These are phyloP conservation scores for Diarsia dahlii DNA, from an alignment of 2,888 invertebrate species.

Conservation along the genomic window DNA sequence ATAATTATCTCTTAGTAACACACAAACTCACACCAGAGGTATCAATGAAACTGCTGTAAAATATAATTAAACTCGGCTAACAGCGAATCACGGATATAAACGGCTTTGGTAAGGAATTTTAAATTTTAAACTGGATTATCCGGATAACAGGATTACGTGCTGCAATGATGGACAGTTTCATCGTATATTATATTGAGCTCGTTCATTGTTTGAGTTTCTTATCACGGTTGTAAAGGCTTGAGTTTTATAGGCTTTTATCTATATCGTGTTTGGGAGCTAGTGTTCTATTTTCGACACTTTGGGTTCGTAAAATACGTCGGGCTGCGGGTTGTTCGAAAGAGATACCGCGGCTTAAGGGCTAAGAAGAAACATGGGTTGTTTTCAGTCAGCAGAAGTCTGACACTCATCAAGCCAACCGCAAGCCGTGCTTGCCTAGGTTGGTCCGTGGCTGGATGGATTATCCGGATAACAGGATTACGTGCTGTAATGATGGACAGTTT, in stretches of 20 bases:
- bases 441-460: constrained; percentile 64
- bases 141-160: constrained; percentile 66
- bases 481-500: constrained; percentile 61
- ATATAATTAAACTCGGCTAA: constrained; percentile 65
- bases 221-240: constrained; percentile 16
- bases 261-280: no score
- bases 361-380: no score
- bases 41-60: constrained; percentile 56
- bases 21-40: constrained; percentile 16
- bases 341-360: no score
- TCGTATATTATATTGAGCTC: constrained; percentile 49
- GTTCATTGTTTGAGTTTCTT: constrained; percentile 51
- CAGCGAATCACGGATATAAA: constrained; percentile 63
- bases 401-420: no score
- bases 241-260: background rate
- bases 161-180: constrained; percentile 62
- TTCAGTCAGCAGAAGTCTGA: no score
- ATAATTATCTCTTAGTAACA: background rate
- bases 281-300: no score
- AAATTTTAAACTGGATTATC: constrained; percentile 75
- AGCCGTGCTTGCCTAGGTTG: no score
- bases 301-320: no score
- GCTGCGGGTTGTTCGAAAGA: no score
- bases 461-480: constrained; percentile 68
- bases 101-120: constrained; percentile 72